Percentiles rank a stretch among this genome's conserved stretches.
Evolutionary conservation across 1,140 invertebrate genomes (phyloP).

Genomic region (Oryzaephilus surinamensis): DNA sequence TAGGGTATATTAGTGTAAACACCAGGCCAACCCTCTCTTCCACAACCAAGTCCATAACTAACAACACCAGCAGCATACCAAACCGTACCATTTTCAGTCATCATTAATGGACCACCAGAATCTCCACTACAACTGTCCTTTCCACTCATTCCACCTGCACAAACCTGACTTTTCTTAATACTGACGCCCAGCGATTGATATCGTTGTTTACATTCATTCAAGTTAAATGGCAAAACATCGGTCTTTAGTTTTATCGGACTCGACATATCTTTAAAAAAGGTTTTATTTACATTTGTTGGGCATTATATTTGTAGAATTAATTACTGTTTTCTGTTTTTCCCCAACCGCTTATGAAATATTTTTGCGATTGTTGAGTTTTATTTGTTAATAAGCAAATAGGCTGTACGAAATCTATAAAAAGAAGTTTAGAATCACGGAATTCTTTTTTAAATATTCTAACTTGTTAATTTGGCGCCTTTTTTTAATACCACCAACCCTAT

Average conservation of each 20-base stretch:
- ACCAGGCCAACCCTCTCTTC: constrained; percentile 41
- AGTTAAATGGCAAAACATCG: no score
- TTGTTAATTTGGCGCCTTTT: constrained; percentile 39
- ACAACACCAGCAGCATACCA: constrained; percentile 43
- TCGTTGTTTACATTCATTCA: constrained; percentile 10
- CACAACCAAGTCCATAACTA: constrained; percentile 50
- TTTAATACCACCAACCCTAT: constrained; percentile 48
- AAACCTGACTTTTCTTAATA: constrained; percentile 35
- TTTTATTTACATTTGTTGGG: background rate
- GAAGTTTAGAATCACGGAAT: constrained; percentile 20
- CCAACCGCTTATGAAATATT: constrained; percentile 30
- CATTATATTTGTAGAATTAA: constrained; percentile 1
- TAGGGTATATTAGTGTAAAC: constrained; percentile 49
- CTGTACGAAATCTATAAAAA: no score
- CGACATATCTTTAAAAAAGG: background rate
- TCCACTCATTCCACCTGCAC: constrained; percentile 38
- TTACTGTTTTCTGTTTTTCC: constrained; percentile 27
- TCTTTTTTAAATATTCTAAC: no score
- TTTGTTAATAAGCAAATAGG: constrained; percentile 55
- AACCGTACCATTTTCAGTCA: constrained; percentile 4
- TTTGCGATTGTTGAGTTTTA: constrained; percentile 5
- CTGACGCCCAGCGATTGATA: constrained; percentile 33
- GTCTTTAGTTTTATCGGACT: constrained; percentile 14
- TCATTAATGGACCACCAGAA: constrained; percentile 51
- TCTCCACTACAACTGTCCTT: constrained; percentile 47